These are phyloP conservation scores for Lucifuga dentata DNA, from an alignment of 2,113 vertebrate genomes.

Conservation along the genomic window DNA sequence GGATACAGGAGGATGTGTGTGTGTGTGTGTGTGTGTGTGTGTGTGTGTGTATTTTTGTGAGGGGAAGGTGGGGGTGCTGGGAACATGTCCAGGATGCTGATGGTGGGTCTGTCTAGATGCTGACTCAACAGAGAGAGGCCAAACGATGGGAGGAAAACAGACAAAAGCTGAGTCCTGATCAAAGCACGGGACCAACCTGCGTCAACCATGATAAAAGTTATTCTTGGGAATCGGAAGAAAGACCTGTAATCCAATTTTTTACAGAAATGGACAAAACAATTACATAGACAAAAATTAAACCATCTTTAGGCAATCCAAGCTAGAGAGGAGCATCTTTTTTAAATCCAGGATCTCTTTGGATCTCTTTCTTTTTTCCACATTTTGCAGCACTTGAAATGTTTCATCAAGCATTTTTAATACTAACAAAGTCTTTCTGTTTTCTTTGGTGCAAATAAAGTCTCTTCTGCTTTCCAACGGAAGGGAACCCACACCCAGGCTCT, in stretches of 20 bases:
- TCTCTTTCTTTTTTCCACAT: background rate
- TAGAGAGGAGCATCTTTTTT: background rate
- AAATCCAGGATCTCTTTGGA: too few species aligned
- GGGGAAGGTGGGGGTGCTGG: slow-evolving; percentile 35
- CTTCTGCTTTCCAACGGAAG: slow-evolving; percentile 14
- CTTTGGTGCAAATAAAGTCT: too few species aligned
- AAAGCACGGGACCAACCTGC: slow-evolving; percentile 19
- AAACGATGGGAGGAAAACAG: slow-evolving; percentile 28
- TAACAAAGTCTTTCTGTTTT: background rate
- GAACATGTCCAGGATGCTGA: slow-evolving; percentile 7
- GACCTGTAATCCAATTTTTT: too few species aligned
- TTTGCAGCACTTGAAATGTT: background rate
- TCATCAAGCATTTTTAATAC: background rate
- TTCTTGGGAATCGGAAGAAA: background rate
- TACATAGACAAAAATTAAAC: too few species aligned
- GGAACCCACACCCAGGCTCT: slow-evolving; percentile 39
- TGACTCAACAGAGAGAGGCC: slow-evolving; percentile 42
- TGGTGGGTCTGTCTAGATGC: slow-evolving; percentile 45
- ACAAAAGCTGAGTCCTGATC: slow-evolving; percentile 1
- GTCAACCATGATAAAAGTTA: background rate
- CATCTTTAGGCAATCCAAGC: too few species aligned
- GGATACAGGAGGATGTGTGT: slow-evolving; percentile 24
- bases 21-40: slow-evolving; percentile 24
- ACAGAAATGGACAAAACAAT: too few species aligned
- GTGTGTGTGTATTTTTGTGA: slow-evolving; percentile 11